Evolutionary conservation across 2,113 vertebrate species (phyloP).

Genomic region (Dasypus novemcinctus): DNA sequence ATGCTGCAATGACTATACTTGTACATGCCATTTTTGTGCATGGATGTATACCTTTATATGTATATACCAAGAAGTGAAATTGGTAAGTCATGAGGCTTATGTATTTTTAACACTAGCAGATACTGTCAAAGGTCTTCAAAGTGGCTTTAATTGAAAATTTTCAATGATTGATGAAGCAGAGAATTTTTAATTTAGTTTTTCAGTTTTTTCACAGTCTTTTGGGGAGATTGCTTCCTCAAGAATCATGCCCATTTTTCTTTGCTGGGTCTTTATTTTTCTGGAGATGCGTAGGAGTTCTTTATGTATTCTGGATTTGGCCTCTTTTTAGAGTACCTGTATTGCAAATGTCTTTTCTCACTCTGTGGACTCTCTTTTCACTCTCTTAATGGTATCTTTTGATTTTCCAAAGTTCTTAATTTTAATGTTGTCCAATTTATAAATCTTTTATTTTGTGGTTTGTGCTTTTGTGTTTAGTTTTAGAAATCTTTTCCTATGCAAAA

Average conservation of each 20-base stretch:
- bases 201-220: background rate
- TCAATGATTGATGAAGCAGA: background rate
- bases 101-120: background rate
- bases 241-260: background rate
- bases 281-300: background rate
- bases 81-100: background rate
- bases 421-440: background rate
- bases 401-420: background rate
- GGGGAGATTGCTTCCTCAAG: background rate
- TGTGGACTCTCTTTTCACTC: background rate
- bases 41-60: background rate
- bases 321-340: background rate
- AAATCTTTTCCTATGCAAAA: background rate
- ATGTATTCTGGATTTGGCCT: background rate
- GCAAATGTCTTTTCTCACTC: background rate
- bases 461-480: background rate
- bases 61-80: background rate
- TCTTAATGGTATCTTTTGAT: background rate
- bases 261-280: background rate
- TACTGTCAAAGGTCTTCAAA: background rate
- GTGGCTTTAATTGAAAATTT: background rate
- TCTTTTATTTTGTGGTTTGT: background rate
- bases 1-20: background rate
- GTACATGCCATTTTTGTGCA: background rate
- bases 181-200: background rate